Percentiles rank a stretch among this genome's conserved stretches.
These are phyloP conservation scores for Phenganax stokvisi DNA, from an alignment of 92 coral and sea anemone genomes.

Conservation along the genomic window DNA sequence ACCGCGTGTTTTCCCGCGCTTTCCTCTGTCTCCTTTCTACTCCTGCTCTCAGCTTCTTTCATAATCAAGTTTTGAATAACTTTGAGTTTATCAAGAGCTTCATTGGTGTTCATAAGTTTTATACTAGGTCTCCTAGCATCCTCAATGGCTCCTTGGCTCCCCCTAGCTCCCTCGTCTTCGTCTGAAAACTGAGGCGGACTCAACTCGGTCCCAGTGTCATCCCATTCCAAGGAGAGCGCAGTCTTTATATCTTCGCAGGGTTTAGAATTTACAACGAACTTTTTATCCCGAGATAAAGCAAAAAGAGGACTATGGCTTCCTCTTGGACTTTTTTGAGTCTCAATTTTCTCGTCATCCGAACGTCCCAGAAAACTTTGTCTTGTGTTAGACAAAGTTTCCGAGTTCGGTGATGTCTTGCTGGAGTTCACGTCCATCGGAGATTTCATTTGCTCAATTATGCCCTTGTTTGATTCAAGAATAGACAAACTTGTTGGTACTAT, in stretches of 20 bases:
- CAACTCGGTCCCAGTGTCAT: conserved; percentile 36
- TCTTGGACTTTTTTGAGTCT: background rate
- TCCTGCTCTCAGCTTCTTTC: conserved; percentile 39
- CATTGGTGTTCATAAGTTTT: conserved; percentile 40
- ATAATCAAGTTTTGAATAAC: conserved; percentile 32
- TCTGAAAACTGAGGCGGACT: conserved; percentile 34
- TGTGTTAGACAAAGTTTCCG: background rate
- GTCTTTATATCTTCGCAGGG: background rate
- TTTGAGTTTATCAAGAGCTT: conserved; percentile 35
- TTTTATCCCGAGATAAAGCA: conserved; percentile 35
- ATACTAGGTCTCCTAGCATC: conserved; percentile 30
- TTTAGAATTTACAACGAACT: conserved; percentile 19
- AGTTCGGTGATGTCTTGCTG: background rate
- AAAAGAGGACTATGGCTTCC: conserved; percentile 29
- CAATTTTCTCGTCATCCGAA: background rate
- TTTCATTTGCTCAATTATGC: background rate
- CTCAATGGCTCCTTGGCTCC: background rate
- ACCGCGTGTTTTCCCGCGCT: conserved; percentile 32
- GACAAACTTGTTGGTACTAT: background rate
- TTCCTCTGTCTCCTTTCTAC: conserved; percentile 22
- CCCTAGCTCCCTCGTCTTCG: conserved; percentile 11
- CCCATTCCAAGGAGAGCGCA: conserved; percentile 37
- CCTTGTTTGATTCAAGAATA: background rate
- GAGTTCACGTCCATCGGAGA: background rate
- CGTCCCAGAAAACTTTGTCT: background rate